Conservation (phyloP, 2,797 vertebrate species). For the Cyprinella venusta region DNA sequence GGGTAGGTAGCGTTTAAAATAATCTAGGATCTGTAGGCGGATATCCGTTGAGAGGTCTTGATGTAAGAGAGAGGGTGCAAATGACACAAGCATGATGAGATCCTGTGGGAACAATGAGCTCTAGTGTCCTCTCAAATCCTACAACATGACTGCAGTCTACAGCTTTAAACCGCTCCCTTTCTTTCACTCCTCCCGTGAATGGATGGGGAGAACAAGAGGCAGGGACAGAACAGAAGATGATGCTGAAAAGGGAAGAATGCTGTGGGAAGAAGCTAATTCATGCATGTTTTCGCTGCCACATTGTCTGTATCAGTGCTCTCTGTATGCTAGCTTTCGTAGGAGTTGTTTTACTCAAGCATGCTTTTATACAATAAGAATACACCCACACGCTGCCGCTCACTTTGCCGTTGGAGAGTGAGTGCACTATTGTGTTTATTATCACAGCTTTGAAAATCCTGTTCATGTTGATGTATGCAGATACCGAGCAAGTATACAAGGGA, state of each 20-base stretch:
- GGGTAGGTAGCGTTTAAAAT: slow-evolving; percentile 48
- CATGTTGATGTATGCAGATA: slow-evolving; percentile 9
- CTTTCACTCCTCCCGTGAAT: slow-evolving; percentile 53
- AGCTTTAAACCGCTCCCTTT: slow-evolving; percentile 73
- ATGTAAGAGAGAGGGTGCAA: slow-evolving; percentile 38
- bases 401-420: slow-evolving; percentile 59
- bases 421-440: slow-evolving; percentile 44
- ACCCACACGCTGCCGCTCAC: slow-evolving; percentile 59
- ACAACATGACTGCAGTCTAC: slow-evolving; percentile 69
- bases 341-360: slow-evolving; percentile 64
- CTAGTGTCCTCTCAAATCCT: slow-evolving; percentile 56
- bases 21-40: slow-evolving; percentile 49
- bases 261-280: slow-evolving; percentile 68
- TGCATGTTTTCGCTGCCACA: slow-evolving; percentile 64
- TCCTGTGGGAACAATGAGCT: slow-evolving; percentile 53
- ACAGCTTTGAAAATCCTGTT: not conserved
- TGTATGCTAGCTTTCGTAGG: slow-evolving; percentile 53
- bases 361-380: slow-evolving; percentile 55
- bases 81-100: slow-evolving; percentile 36
- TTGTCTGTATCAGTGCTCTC: slow-evolving; percentile 37
- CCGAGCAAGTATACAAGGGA: not conserved
- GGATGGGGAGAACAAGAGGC: slow-evolving; percentile 34
- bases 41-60: slow-evolving; percentile 33
- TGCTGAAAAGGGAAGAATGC: slow-evolving; percentile 60
- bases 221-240: slow-evolving; percentile 27